Percentiles rank a stretch among this genome's conserved stretches.
These are phyloP conservation scores for Ommatoiulus sabulosus DNA, from an alignment of 2,888 invertebrate genomes.

Conservation along the genomic window DNA sequence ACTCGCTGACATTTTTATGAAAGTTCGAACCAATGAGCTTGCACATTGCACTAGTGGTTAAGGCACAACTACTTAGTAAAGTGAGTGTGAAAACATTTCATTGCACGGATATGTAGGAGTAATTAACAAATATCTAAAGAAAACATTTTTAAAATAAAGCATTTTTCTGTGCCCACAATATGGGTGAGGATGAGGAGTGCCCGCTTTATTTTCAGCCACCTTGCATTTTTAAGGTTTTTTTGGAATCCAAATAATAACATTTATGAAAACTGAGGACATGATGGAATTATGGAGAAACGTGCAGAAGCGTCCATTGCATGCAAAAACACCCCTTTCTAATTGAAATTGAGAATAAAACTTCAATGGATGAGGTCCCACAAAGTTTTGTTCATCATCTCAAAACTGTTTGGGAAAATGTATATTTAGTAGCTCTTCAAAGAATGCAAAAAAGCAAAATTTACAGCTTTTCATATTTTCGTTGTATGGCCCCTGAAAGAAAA, in stretches of 20 bases:
- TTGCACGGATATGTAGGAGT: not conserved
- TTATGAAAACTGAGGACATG: no score
- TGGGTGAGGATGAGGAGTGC: not conserved
- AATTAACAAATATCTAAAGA: not conserved
- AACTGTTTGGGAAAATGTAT: no score
- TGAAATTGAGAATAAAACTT: not conserved
- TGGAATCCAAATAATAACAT: not conserved
- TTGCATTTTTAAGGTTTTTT: not conserved
- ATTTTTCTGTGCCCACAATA: not conserved
- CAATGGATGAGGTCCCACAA: no score
- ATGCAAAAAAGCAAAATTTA: no score
- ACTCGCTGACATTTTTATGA: not conserved
- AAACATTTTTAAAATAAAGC: not conserved
- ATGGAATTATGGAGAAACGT: no score
- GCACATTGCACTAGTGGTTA: not conserved
- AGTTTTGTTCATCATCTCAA: no score
- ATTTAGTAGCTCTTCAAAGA: no score
- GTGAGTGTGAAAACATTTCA: not conserved
- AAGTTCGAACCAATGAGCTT: not conserved
- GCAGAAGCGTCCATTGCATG: not conserved
- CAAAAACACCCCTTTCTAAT: not conserved
- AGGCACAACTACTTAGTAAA: constrained; percentile 10
- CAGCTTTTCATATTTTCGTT: no score
- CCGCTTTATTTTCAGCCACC: not conserved
- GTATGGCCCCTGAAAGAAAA: no score